Evolutionary conservation across 1,140 invertebrate species (phyloP).

Genomic region (Holotrichia oblita): DNA sequence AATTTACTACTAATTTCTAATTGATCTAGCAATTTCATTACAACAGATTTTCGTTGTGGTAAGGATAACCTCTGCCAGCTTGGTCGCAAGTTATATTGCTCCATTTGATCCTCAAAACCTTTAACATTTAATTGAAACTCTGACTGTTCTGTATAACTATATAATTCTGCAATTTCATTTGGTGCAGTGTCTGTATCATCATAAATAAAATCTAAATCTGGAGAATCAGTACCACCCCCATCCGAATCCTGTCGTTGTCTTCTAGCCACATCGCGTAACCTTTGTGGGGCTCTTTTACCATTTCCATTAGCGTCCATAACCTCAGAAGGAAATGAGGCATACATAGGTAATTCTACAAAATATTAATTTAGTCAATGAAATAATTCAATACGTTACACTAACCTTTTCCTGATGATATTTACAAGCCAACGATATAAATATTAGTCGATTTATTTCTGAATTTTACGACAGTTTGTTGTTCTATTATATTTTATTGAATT

Average conservation of each 20-base stretch:
- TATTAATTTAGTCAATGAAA: background rate
- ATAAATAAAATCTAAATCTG: constrained; percentile 92
- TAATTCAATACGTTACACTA: background rate
- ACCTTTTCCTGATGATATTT: background rate
- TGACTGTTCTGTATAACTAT: constrained; percentile 95
- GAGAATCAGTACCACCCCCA: constrained; percentile 67
- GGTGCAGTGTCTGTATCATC: constrained; percentile 89
- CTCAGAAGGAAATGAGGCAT: constrained; percentile 28
- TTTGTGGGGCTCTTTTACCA: constrained; percentile 61
- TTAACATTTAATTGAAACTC: constrained; percentile 91
- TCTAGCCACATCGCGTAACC: constrained; percentile 62
- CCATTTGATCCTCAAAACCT: constrained; percentile 89
- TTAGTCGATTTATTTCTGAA: no score
- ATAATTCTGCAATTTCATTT: constrained; percentile 95
- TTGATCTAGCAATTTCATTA: constrained; percentile 88
- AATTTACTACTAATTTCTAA: constrained; percentile 86
- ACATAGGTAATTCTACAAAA: constrained; percentile 3
- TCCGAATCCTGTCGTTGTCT: constrained; percentile 67
- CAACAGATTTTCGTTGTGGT: constrained; percentile 74
- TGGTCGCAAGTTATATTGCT: constrained; percentile 76
- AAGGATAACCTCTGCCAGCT: constrained; percentile 82
- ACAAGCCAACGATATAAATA: no score
- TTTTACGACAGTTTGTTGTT: no score
- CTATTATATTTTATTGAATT: no score
- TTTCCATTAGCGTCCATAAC: constrained; percentile 65